phyloP scores from a whole-genome alignment of 2,797 vertebrate species.

The Fistularia tabacaria region DNA sequence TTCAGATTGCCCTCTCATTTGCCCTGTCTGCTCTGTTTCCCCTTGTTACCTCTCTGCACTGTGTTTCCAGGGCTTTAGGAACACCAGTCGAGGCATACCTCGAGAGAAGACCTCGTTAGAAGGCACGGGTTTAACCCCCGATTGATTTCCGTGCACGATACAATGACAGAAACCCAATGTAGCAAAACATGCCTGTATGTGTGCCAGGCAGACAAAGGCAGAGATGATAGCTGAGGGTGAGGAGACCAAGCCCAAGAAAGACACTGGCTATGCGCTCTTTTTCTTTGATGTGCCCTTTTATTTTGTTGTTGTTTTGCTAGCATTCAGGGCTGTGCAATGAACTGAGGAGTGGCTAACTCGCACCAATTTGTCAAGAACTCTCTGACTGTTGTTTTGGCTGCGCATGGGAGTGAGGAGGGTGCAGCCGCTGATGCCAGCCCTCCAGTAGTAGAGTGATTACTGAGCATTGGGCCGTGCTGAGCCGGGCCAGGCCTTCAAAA shows the following conservation, averaged over 20 bases:
- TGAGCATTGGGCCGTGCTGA: conserved; percentile 60
- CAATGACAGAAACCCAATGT: conserved; percentile 12
- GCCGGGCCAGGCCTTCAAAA: conserved; percentile 50
- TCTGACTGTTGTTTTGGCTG: conserved; percentile 55
- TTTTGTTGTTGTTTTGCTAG: conserved; percentile 62
- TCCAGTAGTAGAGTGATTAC: conserved; percentile 64
- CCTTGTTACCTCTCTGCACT: conserved; percentile 18
- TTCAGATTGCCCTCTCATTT: conserved; percentile 29
- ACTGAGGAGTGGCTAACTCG: conserved; percentile 69
- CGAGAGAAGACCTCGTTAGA: conserved; percentile 64
- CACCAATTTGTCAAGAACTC: conserved; percentile 72
- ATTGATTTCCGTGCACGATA: conserved; percentile 68
- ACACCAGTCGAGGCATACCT: conserved; percentile 38
- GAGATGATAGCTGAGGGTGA: too few species aligned
- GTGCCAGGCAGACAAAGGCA: neutral
- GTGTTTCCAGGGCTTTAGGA: conserved; percentile 27
- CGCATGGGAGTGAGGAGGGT: conserved; percentile 53
- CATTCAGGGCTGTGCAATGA: conserved; percentile 65
- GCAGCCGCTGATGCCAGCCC: conserved; percentile 53
- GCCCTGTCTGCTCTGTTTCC: conserved; percentile 21
- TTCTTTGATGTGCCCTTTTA: conserved; percentile 56
- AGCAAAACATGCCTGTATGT: conserved; percentile 6
- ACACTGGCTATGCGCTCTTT: conserved; percentile 32
- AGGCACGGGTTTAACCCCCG: conserved; percentile 69
- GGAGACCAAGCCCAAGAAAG: conserved; percentile 31